Conservation (phyloP, 2,888 invertebrate species). For the Lasioglossum vierecki region DNA sequence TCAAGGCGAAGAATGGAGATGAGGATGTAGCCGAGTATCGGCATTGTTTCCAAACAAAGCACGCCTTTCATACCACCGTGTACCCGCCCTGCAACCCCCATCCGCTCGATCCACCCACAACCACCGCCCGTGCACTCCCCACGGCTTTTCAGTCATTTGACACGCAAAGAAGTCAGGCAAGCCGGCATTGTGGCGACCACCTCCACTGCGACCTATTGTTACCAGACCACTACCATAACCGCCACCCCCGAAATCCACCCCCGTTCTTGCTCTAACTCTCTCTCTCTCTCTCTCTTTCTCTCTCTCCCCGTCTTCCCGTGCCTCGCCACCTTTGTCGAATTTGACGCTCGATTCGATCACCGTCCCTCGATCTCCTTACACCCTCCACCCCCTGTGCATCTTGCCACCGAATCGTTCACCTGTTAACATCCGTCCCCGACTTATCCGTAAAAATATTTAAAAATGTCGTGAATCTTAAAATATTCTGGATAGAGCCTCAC, state of each 20-base stretch:
- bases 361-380: background rate
- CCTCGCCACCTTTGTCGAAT: constrained; percentile 63
- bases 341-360: constrained; percentile 51
- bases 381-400: background rate
- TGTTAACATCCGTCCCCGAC: background rate
- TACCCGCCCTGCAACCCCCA: constrained; percentile 65
- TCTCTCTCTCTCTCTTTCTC: constrained; percentile 9
- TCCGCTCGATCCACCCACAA: constrained; percentile 57
- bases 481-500: no score
- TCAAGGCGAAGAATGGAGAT: constrained; percentile 84
- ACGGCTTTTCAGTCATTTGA: constrained; percentile 83
- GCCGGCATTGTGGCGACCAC: constrained; percentile 79
- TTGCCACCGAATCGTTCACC: background rate
- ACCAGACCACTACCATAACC: constrained; percentile 78
- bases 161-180: constrained; percentile 84
- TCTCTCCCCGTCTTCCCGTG: background rate
- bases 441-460: background rate
- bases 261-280: constrained; percentile 22
- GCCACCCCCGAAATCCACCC: constrained; percentile 63
- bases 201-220: constrained; percentile 78
- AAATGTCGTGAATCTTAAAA: background rate
- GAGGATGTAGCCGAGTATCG: constrained; percentile 84
- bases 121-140: constrained; percentile 72
- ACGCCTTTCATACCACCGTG: constrained; percentile 82
- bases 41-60: constrained; percentile 84